Percentiles rank a stretch among this genome's conserved stretches.
These are phyloP conservation scores for Tragulus kanchil DNA, from an alignment of 2,113 vertebrate species.

Conservation along the genomic window DNA sequence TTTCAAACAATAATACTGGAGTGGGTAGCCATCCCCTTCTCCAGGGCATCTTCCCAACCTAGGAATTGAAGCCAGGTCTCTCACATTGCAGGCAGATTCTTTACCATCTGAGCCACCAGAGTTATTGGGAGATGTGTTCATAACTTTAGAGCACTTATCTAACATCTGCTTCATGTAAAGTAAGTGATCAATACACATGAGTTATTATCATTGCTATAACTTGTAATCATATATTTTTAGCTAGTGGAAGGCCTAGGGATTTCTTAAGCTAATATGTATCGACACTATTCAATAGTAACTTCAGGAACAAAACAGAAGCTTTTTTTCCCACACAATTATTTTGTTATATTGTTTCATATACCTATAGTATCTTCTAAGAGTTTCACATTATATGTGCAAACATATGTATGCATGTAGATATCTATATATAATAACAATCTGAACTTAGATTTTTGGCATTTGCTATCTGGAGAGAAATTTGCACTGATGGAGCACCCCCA, in stretches of 20 bases:
- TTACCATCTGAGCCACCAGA: background rate
- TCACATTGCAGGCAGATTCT: background rate
- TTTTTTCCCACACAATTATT: background rate
- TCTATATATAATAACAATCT: background rate
- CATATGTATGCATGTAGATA: background rate
- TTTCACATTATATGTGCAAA: background rate
- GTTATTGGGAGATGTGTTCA: background rate
- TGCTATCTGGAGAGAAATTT: background rate
- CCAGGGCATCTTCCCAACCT: background rate
- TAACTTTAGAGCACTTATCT: background rate
- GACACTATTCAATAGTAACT: background rate
- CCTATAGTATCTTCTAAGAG: background rate
- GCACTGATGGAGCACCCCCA: fast-evolving
- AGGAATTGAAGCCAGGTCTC: background rate
- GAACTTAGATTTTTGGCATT: background rate
- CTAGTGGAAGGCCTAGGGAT: background rate
- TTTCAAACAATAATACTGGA: background rate
- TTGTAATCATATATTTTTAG: background rate
- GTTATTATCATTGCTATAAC: background rate
- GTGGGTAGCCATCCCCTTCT: background rate
- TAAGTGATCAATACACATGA: background rate
- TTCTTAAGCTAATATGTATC: background rate
- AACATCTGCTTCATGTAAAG: background rate
- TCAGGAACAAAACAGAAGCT: background rate
- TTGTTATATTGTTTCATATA: background rate